Percentiles rank a stretch among this genome's conserved stretches.
Conservation (phyloP, 2,113 vertebrate species). For the Mustela lutreola region DNA sequence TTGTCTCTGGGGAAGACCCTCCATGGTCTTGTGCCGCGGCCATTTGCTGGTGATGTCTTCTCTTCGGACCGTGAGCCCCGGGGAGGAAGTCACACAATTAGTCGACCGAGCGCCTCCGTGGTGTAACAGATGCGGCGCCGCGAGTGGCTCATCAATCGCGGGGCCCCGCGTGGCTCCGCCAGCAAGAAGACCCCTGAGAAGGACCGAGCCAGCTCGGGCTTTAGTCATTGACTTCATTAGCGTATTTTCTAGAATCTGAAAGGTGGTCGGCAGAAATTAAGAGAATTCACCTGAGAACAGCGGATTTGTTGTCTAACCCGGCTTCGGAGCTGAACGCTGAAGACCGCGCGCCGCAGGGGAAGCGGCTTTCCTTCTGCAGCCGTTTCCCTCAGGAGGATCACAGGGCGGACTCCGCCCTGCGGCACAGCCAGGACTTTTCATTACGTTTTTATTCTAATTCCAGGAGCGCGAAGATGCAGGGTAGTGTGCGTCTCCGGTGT, state of each 20-base stretch:
- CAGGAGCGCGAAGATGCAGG: background rate
- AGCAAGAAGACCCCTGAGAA: background rate
- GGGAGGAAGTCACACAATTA: background rate
- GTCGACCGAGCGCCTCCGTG: background rate
- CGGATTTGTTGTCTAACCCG: accelerated
- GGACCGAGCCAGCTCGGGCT: too few species aligned
- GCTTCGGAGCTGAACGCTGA: background rate
- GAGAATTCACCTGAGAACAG: too few species aligned
- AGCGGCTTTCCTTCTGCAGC: accelerated
- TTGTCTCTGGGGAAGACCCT: too few species aligned
- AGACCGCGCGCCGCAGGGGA: accelerated
- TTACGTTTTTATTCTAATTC: too few species aligned
- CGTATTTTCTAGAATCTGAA: background rate
- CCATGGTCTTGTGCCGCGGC: background rate
- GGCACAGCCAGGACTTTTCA: accelerated
- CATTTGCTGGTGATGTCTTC: accelerated
- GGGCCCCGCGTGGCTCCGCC: too few species aligned
- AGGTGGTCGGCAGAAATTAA: background rate
- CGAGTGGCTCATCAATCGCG: accelerated
- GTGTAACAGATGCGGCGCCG: accelerated
- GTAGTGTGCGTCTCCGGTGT: background rate
- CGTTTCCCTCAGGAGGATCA: too few species aligned
- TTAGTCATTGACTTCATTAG: background rate
- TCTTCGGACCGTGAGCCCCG: background rate
- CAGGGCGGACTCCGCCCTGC: background rate